phyloP scores from a whole-genome alignment of 2,113 vertebrate genomes.

The Panthera tigris region DNA sequence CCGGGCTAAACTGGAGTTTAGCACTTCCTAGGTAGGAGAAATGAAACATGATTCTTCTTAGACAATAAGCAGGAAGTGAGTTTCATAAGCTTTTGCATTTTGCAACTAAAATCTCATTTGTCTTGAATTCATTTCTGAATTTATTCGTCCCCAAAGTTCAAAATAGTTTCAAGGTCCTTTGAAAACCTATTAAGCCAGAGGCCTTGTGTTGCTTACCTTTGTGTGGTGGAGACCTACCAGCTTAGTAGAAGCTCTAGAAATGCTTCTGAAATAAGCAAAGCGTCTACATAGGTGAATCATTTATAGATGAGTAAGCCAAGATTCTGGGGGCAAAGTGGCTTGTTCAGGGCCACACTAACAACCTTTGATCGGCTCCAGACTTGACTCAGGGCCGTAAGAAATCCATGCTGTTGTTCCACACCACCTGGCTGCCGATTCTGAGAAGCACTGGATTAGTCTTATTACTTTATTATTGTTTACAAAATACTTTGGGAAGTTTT shows the following conservation, averaged over 20 bases:
- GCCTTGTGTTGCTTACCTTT: background rate
- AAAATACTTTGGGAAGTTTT: background rate
- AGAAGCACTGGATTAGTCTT: background rate
- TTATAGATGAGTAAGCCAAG: background rate
- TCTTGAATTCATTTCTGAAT: background rate
- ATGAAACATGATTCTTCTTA: background rate
- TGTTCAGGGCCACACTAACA: background rate
- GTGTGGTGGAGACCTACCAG: background rate
- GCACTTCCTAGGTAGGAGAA: background rate
- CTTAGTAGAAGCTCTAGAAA: background rate
- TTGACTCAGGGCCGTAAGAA: background rate
- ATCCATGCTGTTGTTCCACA: background rate
- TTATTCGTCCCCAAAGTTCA: background rate
- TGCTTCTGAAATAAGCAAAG: background rate
- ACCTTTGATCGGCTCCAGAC: background rate
- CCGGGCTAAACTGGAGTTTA: fast-evolving
- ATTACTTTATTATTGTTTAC: background rate
- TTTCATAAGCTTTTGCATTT: background rate
- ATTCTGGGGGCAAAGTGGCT: background rate
- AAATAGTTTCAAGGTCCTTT: background rate
- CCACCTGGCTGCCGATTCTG: background rate
- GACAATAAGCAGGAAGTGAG: background rate
- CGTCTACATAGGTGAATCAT: background rate
- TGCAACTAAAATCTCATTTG: background rate
- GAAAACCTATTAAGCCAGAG: background rate